phyloP scores from a whole-genome alignment of 2,888 invertebrate genomes.

The Seira ritae region DNA sequence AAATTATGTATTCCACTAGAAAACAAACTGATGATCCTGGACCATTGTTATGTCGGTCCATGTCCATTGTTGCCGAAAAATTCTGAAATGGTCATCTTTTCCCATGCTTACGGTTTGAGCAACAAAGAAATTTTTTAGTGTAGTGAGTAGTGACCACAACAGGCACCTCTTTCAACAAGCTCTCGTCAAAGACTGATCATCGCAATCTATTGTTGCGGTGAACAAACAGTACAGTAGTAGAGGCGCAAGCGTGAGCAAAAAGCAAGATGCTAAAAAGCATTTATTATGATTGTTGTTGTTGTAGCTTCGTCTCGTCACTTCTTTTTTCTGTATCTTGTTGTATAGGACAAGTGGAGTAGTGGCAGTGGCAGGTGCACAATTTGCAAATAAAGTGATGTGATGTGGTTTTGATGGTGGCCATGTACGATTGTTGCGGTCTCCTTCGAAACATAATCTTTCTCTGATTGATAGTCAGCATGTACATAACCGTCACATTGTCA shows the following conservation, averaged over 20 bases:
- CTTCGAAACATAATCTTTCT: neutral
- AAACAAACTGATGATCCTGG: neutral
- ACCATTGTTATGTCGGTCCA: neutral
- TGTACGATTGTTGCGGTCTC: neutral
- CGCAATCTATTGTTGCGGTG: neutral
- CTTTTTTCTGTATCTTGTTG: too few species aligned
- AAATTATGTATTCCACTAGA: neutral
- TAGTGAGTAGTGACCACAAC: neutral
- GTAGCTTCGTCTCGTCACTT: too few species aligned
- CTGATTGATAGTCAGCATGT: too few species aligned
- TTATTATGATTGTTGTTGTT: neutral
- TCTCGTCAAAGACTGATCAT: conserved; percentile 59
- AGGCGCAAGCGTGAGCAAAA: neutral
- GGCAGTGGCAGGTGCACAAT: neutral
- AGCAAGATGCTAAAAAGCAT: neutral
- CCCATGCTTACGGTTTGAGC: neutral
- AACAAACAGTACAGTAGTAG: too few species aligned
- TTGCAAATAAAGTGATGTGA: neutral
- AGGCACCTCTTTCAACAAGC: conserved; percentile 34
- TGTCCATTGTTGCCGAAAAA: neutral
- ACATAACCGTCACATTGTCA: too few species aligned
- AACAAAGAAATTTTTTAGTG: neutral
- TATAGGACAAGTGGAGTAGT: neutral
- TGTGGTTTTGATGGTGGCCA: neutral
- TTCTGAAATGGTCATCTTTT: too few species aligned